These are phyloP conservation scores for Plebejus argus DNA, from an alignment of 2,888 invertebrate genomes.

Conservation along the genomic window DNA sequence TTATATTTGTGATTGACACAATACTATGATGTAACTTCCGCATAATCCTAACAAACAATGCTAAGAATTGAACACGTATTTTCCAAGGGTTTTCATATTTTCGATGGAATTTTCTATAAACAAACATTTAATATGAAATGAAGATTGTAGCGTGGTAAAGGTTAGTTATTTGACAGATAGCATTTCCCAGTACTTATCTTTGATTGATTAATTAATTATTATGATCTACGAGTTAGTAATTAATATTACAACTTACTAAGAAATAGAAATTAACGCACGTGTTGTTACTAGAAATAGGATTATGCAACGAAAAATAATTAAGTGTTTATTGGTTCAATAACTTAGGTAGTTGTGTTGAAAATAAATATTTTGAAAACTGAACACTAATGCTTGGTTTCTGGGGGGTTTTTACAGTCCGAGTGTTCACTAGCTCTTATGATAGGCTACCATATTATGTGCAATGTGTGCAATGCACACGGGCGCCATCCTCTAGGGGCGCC, in stretches of 20 bases:
- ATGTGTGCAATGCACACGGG: too few relatives aligned
- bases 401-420: too few relatives aligned
- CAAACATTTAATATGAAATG: not conserved
- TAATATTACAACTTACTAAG: slow-evolving; percentile 4
- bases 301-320: not conserved
- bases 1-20: not conserved
- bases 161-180: not conserved
- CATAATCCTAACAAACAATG: not conserved
- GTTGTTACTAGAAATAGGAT: not conserved
- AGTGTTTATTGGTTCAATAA: not conserved
- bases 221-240: not conserved
- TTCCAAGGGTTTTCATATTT: slow-evolving; percentile 14
- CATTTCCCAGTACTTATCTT: not conserved
- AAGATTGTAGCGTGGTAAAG: not conserved
- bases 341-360: not conserved
- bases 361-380: too few relatives aligned
- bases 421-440: too few relatives aligned
- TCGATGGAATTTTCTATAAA: slow-evolving; percentile 9
- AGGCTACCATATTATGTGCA: too few relatives aligned
- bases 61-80: not conserved
- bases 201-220: slow-evolving; percentile 2
- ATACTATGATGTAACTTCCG: not conserved
- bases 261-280: not conserved
- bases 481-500: too few relatives aligned
- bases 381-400: too few relatives aligned